Evolutionary conservation across 2,113 vertebrate genomes (phyloP), one percentile per base, ranked within the genome.

Genomic region (Dascyllus trimaculatus): DNA sequence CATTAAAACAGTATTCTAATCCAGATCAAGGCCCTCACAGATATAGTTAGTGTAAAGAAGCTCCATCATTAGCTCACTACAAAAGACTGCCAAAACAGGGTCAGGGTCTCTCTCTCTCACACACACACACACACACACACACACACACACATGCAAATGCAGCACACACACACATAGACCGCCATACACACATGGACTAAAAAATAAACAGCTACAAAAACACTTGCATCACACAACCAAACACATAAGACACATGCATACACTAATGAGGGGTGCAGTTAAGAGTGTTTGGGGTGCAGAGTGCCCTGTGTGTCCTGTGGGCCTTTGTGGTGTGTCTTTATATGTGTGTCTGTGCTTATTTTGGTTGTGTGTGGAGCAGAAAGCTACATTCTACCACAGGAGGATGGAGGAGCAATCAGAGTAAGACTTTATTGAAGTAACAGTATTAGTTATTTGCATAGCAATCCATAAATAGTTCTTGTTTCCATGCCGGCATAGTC

Each of bases 21-120:
- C 75, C 83, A 91, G 88, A 95, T 95, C 92, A 94, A 94, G 93
- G 94, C 90, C 81, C 82, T 80, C 61, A 85, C 89, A 92, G 86
- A 88, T 88, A 84, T 86, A 91, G 90, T 86, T 86, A 82, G 83
- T 80, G 71, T 82, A 78, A 85, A 86, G 74, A 80, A 75, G 81
- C 80, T 80, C 73, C 92, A 92, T 95, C 93, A 93, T 95, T 94
- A 95, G 88, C 89, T 68, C 79, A 76, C 86, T 92, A 93, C 89
- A 92, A 92, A 94, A 93, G 87, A 75, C 78, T 80, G 51, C 74
- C 59, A 84, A 91, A 93, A 93, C 77, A 64, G 85, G 92, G 90
- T 93, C 85, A 87, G 68, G 87, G 81, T 78, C 79, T 45, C n/a
- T 32, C 46, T 62, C 75, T 85, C 24, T 56, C 64, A 65, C 4